Base-by-base conservation (phyloP, 2,113 vertebrate species). In the Emberiza fucata region DNA sequence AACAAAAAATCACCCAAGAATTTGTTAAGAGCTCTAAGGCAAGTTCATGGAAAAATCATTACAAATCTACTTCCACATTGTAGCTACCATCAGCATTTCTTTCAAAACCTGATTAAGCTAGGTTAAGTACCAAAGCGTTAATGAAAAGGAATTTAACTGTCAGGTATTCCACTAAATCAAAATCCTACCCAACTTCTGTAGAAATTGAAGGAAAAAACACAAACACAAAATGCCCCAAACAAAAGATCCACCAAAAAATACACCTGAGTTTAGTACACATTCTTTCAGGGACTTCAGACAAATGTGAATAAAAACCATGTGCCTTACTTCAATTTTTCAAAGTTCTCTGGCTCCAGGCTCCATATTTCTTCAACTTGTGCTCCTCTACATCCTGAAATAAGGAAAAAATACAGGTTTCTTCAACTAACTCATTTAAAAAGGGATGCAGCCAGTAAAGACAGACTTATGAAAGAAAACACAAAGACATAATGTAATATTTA, bases 281-380 rank as follows among this genome's bases (percentile, higher is more conserved):
- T 65, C 22, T 24, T 72, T 61, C 37, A 28, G 27, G 1, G 0
- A 70, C 35, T 47, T 92, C 20, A 79, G 27, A 77, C 1, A 63
- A 64, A 57, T 3, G 4, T 28, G 27, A 88, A 50, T 35, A 65
- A 56, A 73, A 80, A 56, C 18, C 66, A 88, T 70, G 22, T 18
- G 51, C 70, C 98, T 98, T 97, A 99, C 99, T 99, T 99, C 71
- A 99, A 97, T 96, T 99, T 99, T 98, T 99, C 99, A 96, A 99
- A 99, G 96, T 99, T 99, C 92, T 99, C 99, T 72, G 99, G 99
- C 80, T 99, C 99, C 98, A 99, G 98, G 91, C 99, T 99, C 99
- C 99, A 99, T 86, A 99, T 99, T 98, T 99, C 99, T 96, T 99
- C 99, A 51, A 99, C 99, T 96, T 99, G 99, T 63, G 99, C 98